Conservation (phyloP, 2,113 vertebrate species). For the Pygoscelis adeliae region DNA sequence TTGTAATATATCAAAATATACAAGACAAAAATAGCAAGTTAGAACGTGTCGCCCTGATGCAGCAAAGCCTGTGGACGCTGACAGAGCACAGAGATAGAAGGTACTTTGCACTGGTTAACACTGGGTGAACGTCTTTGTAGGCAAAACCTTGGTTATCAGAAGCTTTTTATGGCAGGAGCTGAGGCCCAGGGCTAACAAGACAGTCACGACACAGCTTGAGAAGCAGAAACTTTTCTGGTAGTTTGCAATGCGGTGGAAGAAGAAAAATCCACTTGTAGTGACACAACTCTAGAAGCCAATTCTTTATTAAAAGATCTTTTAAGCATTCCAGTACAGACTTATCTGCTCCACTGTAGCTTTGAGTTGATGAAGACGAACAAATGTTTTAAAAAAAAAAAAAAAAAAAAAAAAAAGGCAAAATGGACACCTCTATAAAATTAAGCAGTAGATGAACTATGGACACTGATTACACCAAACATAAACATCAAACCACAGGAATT, state of each 20-base stretch:
- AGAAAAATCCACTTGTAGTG: not conserved
- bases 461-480: not conserved
- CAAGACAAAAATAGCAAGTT: not conserved
- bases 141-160: not conserved
- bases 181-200: not conserved
- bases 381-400: not conserved
- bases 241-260: accelerated
- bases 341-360: slow-evolving; percentile 7
- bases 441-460: not conserved
- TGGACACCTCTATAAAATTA: not conserved
- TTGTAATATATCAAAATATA: not conserved
- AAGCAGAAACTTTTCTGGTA: not conserved
- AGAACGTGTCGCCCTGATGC: not conserved
- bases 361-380: not conserved
- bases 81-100: not conserved
- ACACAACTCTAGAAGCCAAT: not conserved
- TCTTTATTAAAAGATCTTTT: slow-evolving; percentile 69
- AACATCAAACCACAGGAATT: not conserved
- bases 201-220: not conserved
- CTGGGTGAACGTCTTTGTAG: not conserved
- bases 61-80: not conserved
- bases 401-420: not conserved
- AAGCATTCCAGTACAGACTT: not conserved
- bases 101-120: not conserved
- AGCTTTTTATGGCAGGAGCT: not conserved